Evolutionary conservation across 2,888 invertebrate species (phyloP).

Genomic region (Pomacea canaliculata): DNA sequence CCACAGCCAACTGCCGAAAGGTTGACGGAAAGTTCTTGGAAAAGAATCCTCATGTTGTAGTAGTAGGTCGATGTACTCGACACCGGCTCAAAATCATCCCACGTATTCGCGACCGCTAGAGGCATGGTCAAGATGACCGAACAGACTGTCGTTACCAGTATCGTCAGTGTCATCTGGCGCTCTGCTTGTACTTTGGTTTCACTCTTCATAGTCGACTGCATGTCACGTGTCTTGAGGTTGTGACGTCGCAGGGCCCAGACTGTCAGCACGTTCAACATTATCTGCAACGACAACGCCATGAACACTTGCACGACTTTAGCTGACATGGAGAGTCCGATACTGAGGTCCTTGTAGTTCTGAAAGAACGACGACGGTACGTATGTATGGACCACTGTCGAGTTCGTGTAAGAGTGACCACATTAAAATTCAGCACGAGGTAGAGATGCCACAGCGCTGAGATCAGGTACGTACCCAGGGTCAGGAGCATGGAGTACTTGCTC

Average conservation of each 20-base stretch:
- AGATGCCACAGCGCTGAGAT: too few species aligned
- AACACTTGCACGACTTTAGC: not conserved
- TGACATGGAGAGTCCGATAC: not conserved
- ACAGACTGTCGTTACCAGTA: not conserved
- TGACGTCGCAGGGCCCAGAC: conserved; percentile 6
- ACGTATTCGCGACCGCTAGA: not conserved
- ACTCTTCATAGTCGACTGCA: not conserved
- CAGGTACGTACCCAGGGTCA: too few species aligned
- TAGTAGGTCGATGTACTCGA: not conserved
- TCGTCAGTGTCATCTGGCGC: not conserved
- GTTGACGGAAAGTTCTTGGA: not conserved
- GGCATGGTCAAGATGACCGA: not conserved
- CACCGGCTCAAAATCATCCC: not conserved
- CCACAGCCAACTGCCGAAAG: not conserved
- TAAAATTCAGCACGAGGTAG: too few species aligned
- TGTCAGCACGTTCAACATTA: not conserved
- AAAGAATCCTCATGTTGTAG: not conserved
- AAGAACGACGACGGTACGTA: too few species aligned
- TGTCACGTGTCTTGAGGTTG: not conserved
- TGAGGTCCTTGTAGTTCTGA: too few species aligned
- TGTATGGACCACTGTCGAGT: too few species aligned
- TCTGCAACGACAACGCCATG: not conserved
- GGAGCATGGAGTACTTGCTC: too few species aligned
- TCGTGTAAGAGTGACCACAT: too few species aligned
- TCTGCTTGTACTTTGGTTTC: not conserved